phyloP scores from a whole-genome alignment of 2,113 vertebrate species.

The Nanorana parkeri region DNA sequence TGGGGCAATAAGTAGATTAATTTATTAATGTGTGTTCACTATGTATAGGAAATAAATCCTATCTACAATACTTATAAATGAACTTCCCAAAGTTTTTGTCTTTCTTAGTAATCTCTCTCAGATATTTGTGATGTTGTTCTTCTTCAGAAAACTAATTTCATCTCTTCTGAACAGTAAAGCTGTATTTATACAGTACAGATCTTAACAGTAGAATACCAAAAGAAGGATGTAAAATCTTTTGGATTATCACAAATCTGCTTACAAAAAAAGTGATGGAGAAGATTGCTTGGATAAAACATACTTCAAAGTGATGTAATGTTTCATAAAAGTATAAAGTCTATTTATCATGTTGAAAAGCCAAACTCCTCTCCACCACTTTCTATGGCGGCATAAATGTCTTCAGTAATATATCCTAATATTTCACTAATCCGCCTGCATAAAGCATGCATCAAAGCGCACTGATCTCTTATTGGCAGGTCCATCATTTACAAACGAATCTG shows the following conservation, averaged over 20 bases:
- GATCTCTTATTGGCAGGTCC: slow-evolving; percentile 9
- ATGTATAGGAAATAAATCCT: background rate
- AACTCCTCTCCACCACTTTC: slow-evolving; percentile 7
- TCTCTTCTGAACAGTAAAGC: background rate
- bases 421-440: slow-evolving; percentile 10
- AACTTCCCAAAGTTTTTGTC: background rate
- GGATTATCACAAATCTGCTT: slow-evolving; percentile 8
- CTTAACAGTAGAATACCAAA: background rate
- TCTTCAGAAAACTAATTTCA: background rate
- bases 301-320: slow-evolving; percentile 25
- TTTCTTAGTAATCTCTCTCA: background rate
- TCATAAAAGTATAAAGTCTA: background rate
- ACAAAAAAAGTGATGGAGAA: background rate
- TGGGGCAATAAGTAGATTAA: background rate
- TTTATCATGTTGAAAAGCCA: background rate
- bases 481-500: slow-evolving; percentile 21
- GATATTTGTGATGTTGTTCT: background rate
- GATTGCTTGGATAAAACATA: background rate
- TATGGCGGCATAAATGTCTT: slow-evolving; percentile 28
- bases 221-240: background rate
- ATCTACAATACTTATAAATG: background rate
- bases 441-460: background rate
- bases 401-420: slow-evolving; percentile 23
- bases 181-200: background rate
- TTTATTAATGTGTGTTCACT: background rate